Conservation (phyloP, 2,113 vertebrate species). For the Hippoglossus stenolepis region DNA sequence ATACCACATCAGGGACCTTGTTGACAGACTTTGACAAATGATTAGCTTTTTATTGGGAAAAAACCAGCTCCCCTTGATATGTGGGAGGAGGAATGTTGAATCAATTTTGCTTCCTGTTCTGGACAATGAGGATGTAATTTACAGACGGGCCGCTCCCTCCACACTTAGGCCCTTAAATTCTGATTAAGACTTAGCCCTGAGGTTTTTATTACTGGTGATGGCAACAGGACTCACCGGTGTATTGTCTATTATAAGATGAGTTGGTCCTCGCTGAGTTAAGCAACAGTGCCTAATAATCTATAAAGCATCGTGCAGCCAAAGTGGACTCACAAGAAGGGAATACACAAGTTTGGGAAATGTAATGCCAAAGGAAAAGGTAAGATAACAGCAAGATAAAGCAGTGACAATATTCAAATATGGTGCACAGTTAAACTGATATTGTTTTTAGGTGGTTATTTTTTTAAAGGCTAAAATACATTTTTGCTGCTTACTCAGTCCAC, state of each 20-base stretch:
- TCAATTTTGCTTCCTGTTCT: background rate
- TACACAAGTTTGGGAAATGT: too few relatives aligned
- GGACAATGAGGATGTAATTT: background rate
- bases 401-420: too few relatives aligned
- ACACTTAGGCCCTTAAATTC: background rate
- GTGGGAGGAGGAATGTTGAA: background rate
- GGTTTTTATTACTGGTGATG: background rate
- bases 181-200: background rate
- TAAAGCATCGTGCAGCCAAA: too few relatives aligned
- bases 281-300: too few relatives aligned
- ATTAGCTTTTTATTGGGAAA: background rate
- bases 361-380: too few relatives aligned
- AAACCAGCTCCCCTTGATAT: background rate
- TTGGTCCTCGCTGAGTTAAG: background rate
- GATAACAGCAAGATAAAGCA: too few relatives aligned
- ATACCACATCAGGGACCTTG: background rate
- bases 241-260: background rate
- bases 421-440: too few relatives aligned
- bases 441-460: too few relatives aligned
- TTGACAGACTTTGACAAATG: background rate
- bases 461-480: too few relatives aligned
- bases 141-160: background rate
- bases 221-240: background rate
- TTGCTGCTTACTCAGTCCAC: too few relatives aligned
- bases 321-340: too few relatives aligned